Evolutionary conservation across 92 coral and sea anemone species (phyloP).

Genomic region (Phenganax subtilis): DNA sequence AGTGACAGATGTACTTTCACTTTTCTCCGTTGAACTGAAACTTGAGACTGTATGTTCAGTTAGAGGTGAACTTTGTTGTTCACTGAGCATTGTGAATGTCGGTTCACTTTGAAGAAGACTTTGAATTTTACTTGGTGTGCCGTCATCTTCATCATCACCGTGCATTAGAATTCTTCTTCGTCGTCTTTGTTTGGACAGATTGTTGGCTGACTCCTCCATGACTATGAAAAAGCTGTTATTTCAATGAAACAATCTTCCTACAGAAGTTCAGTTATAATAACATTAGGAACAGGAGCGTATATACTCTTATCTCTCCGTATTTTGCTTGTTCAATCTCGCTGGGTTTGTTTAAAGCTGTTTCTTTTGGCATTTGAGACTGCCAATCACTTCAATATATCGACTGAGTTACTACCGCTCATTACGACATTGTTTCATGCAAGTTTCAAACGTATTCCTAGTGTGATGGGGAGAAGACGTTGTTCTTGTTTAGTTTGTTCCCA

Average conservation of each 20-base stretch:
- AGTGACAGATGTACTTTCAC: not conserved
- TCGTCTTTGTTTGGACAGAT: slow-evolving; percentile 20
- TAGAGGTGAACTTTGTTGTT: not conserved
- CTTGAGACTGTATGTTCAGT: slow-evolving; percentile 4
- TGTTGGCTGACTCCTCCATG: slow-evolving; percentile 28
- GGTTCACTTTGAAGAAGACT: slow-evolving; percentile 16
- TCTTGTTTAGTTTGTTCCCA: too few relatives aligned
- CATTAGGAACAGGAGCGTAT: not conserved
- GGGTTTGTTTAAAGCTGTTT: too few relatives aligned
- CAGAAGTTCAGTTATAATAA: not conserved
- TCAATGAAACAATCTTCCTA: not conserved
- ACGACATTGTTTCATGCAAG: too few relatives aligned
- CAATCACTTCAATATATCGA: too few relatives aligned
- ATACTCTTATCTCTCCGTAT: too few relatives aligned
- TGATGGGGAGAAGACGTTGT: too few relatives aligned
- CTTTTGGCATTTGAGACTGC: too few relatives aligned
- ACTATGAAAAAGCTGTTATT: not conserved
- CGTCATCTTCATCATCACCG: slow-evolving; percentile 24
- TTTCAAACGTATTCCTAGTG: too few relatives aligned
- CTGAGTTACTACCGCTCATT: too few relatives aligned
- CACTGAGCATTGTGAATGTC: slow-evolving; percentile 8
- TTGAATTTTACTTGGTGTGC: slow-evolving; percentile 34
- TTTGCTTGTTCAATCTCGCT: too few relatives aligned
- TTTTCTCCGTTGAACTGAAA: slow-evolving; percentile 9
- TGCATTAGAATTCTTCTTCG: slow-evolving; percentile 40